Evolutionary conservation across 2,113 vertebrate species (phyloP), one percentile per base, ranked within the genome.

Genomic region (Hipposideros armiger): DNA sequence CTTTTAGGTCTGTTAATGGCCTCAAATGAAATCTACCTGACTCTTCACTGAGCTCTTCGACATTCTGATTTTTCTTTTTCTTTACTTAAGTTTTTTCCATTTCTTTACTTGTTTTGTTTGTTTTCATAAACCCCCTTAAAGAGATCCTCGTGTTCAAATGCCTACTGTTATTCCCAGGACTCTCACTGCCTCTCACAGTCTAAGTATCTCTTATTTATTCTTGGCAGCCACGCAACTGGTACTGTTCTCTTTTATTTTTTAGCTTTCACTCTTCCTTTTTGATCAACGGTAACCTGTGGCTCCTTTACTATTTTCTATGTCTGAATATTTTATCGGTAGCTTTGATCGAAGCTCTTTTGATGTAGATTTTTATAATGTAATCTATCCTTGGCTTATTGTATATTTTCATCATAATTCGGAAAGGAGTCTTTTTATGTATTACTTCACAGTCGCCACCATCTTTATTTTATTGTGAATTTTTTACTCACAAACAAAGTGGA

Each of bases 321-420:
- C 74, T 96, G 70, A 77, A 88, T 94, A 84, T 67, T 92, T 66
- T 82, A 92, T 58, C 6, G 0, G 36, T 73, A 73, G 54, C 87
- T 96, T 95, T 95, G 50, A 95, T 76, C 11, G 8, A 87, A 94
- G 90, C 3, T 84, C 87, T 89, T 96, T 90, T 84, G 83, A 94
- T 91, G 87, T 85, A 52, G 36, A 67, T 80, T 87, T 97, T 89
- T 76, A 26, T 93, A 96, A 92, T 84, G 58, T 86, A 66, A 87
- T 66, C 78, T 90, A 64, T 70, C 36, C 47, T 83, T 86, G 47
- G 66, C 69, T 83, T 80, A 95, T 56, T 93, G 54, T 64, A 30
- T 69, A 13, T 74, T 89, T 80, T 90, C 47, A 64, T 88, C 47
- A 52, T 78, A 52, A 91, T 83, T 95, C 89, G 85, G 62, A 77